A percentile compares a stretch with the other conserved stretches of the same genome.
Evolutionary conservation across 2,888 invertebrate species (phyloP).

Genomic region (Fragum fragum): DNA sequence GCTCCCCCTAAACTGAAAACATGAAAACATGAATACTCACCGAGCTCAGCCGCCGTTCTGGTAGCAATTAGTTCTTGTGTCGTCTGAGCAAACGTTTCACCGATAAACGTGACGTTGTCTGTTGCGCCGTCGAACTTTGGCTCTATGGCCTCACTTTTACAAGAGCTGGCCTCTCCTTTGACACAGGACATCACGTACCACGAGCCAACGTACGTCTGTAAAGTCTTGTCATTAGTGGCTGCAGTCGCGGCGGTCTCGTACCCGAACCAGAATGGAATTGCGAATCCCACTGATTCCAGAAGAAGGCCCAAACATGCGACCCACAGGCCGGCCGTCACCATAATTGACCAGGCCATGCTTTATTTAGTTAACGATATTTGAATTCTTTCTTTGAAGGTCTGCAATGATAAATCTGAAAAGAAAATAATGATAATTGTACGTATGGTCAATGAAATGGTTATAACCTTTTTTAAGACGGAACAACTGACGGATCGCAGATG

Average conservation of each 20-base stretch:
- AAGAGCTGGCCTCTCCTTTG: slow-evolving; percentile 56
- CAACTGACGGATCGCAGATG: too few relatives aligned
- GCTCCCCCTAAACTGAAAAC: too few relatives aligned
- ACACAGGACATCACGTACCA: slow-evolving; percentile 63
- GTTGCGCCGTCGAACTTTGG: slow-evolving; percentile 43
- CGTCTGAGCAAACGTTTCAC: neutral
- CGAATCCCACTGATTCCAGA: slow-evolving; percentile 54
- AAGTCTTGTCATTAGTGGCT: slow-evolving; percentile 14
- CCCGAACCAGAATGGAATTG: slow-evolving; percentile 63
- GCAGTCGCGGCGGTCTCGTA: neutral
- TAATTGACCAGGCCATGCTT: slow-evolving; percentile 58
- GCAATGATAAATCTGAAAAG: too few relatives aligned
- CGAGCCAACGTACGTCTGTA: slow-evolving; percentile 41
- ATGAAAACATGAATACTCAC: slow-evolving; percentile 24
- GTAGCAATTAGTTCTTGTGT: slow-evolving; percentile 30
- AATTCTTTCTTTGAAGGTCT: too few relatives aligned
- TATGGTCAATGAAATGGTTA: too few relatives aligned
- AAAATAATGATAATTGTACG: too few relatives aligned
- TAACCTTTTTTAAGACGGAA: too few relatives aligned
- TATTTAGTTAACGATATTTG: neutral
- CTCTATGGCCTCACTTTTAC: slow-evolving; percentile 47
- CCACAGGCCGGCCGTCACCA: slow-evolving; percentile 43
- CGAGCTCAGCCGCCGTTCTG: neutral
- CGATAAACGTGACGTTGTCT: neutral
- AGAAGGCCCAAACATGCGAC: slow-evolving; percentile 47